phyloP scores from a whole-genome alignment of 2,113 vertebrate genomes.

The Melanerpes formicivorus region DNA sequence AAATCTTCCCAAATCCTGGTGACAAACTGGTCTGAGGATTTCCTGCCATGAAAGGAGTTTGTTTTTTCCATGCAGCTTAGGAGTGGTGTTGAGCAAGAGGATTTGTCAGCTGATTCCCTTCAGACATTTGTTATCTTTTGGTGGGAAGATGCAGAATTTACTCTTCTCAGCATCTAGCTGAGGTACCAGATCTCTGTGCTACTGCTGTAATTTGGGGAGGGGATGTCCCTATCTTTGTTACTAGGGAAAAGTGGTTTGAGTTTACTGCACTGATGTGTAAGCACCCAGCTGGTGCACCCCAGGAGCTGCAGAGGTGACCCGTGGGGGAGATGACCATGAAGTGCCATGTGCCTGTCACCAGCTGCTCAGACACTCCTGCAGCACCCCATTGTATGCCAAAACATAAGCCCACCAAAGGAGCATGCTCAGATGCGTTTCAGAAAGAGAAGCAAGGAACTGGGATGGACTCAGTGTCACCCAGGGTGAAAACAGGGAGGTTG shows the following conservation, averaged over 20 bases:
- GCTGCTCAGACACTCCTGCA: neutral
- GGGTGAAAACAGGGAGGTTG: neutral
- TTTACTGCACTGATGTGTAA: neutral
- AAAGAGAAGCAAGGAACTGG: neutral
- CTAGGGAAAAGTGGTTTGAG: neutral
- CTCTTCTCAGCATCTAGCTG: conserved; percentile 1
- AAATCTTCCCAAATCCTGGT: conserved; percentile 21
- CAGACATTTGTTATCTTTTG: conserved; percentile 36
- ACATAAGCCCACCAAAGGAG: neutral
- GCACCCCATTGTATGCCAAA: neutral
- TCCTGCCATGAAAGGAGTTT: conserved; percentile 57
- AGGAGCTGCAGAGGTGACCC: neutral
- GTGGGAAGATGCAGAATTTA: conserved; percentile 47
- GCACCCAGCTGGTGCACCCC: accelerated
- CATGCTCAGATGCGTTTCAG: neutral
- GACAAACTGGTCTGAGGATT: conserved; percentile 52
- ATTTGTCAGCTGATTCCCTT: conserved; percentile 50
- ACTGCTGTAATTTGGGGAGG: neutral
- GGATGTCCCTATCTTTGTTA: neutral
- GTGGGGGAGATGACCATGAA: neutral
- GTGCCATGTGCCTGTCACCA: neutral
- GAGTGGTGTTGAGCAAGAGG: conserved; percentile 51
- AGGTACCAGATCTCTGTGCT: neutral
- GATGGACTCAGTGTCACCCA: neutral
- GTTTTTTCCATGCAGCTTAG: conserved; percentile 21